Evolutionary conservation across 1,140 invertebrate genomes (phyloP).

Genomic region (Cyrtorhinus lividipennis): DNA sequence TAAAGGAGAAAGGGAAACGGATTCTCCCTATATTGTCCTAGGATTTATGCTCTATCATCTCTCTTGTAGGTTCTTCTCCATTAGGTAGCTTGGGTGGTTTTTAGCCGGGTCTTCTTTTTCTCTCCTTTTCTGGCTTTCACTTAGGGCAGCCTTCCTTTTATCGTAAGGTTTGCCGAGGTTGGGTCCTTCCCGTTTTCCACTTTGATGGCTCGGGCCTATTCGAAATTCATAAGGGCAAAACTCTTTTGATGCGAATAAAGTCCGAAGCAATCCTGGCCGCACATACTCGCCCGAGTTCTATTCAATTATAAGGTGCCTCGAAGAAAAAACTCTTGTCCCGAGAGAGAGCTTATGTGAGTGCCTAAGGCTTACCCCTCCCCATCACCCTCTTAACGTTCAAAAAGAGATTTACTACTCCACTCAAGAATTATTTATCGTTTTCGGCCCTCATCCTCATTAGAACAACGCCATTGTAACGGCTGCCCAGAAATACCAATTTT

Average conservation of each 20-base stretch:
- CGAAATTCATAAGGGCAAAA: background rate
- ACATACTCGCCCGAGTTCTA: background rate
- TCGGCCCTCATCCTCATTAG: too few species aligned
- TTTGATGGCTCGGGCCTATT: background rate
- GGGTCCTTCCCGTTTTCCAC: background rate
- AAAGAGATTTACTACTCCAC: too few species aligned
- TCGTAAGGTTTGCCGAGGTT: too few species aligned
- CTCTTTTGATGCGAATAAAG: background rate
- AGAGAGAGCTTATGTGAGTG: too few species aligned
- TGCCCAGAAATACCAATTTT: too few species aligned
- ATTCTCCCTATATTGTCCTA: conserved; percentile 10
- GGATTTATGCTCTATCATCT: conserved; percentile 14
- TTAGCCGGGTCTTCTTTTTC: background rate
- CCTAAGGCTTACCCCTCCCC: too few species aligned
- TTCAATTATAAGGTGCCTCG: background rate
- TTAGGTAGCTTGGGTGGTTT: too few species aligned
- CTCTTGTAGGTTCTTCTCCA: conserved; percentile 9
- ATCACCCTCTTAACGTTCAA: too few species aligned
- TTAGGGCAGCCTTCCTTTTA: background rate
- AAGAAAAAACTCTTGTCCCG: too few species aligned
- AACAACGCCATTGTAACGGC: too few species aligned
- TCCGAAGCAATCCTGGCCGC: background rate
- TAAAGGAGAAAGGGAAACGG: background rate
- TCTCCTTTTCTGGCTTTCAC: background rate
- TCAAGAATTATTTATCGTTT: too few species aligned